Base-by-base conservation (phyloP, 2,888 invertebrate species). In the Agrilus biguttatus region DNA sequence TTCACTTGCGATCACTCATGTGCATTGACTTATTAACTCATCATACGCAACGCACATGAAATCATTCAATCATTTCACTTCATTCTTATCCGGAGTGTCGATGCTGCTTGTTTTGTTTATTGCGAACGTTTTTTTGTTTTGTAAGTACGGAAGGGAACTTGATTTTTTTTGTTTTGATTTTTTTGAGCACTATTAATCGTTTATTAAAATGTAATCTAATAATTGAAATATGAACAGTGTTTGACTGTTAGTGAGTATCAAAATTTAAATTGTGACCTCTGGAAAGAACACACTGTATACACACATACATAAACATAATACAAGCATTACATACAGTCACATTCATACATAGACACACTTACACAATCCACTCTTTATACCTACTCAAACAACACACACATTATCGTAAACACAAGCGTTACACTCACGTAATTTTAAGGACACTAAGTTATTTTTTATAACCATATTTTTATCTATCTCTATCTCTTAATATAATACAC, bases 331-430 rank as follows among this genome's bases (percentile, higher is more conserved):
- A 21, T 7, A 21, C 21, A 2, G 21, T 21, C 5, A 44, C 43
- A 45, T 49, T 49, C 47, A 53, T 49, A 52, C 48, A 52, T 53
- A 53, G 47, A 55, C 49, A 47, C 44, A 50, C 44, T 43, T 46
- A 52, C 53, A 54, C 52, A 44, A 45, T 42, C 47, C 21, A 5
- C 48, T 51, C 39, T 51, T 46, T 49, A 53, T 53, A 55, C 46
- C 39, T 39, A 41, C 45, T 51, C 47, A 46, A 47, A 39, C 45
- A 51, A 49, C 46, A 46, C 49, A 17, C 49, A 53, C 52, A 52
- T 53, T 52, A 53, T 53, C 52, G 51, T 51, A 28, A 28, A 28
- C 28, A 28, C 28, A 28, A 28, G 28, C 28, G 28, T 28, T 28
- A 28, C 28, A 28, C 28, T 28, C 28, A 28, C 28, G 28, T 28